Evolutionary conservation across 2,888 invertebrate species (phyloP).

Genomic region (Rugalucina vietnamica): DNA sequence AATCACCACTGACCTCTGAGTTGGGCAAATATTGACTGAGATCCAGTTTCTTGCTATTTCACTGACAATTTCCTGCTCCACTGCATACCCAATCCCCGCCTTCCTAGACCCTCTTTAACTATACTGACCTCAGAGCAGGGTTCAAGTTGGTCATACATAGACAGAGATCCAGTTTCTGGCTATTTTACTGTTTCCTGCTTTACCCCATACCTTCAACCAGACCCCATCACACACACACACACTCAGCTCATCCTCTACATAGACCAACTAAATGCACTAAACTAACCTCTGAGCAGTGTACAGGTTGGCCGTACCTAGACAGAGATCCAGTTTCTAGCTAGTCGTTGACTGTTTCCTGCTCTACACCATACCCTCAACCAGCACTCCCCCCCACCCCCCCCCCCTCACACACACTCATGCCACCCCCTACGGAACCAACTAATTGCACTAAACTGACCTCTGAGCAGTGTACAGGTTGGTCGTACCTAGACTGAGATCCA

Average conservation of each 20-base stretch:
- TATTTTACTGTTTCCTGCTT: conserved; percentile 74
- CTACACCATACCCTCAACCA: conserved; percentile 74
- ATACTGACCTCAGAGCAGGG: conserved; percentile 78
- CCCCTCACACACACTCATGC: no score
- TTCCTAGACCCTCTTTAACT: no score
- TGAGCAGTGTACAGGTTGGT: conserved; percentile 72
- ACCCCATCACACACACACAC: no score
- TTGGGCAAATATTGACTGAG: conserved; percentile 72
- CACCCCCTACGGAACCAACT: no score
- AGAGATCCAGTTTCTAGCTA: conserved; percentile 72
- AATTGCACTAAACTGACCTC: no score
- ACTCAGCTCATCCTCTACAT: no score
- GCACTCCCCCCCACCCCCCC: no score
- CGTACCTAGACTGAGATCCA: conserved; percentile 76
- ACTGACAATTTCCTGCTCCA: conserved; percentile 72
- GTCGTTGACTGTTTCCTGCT: conserved; percentile 74
- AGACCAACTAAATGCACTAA: no score
- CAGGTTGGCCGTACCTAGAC: conserved; percentile 74
- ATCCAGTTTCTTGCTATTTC: conserved; percentile 76
- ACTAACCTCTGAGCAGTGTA: conserved; percentile 76
- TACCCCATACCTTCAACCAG: conserved; percentile 73
- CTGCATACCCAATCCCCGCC: conserved; percentile 68
- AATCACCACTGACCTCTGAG: no score
- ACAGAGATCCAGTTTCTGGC: conserved; percentile 74
- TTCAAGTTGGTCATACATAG: conserved; percentile 72